phyloP scores from a whole-genome alignment of 2,888 invertebrate genomes.

The Ypsolopha sequella region DNA sequence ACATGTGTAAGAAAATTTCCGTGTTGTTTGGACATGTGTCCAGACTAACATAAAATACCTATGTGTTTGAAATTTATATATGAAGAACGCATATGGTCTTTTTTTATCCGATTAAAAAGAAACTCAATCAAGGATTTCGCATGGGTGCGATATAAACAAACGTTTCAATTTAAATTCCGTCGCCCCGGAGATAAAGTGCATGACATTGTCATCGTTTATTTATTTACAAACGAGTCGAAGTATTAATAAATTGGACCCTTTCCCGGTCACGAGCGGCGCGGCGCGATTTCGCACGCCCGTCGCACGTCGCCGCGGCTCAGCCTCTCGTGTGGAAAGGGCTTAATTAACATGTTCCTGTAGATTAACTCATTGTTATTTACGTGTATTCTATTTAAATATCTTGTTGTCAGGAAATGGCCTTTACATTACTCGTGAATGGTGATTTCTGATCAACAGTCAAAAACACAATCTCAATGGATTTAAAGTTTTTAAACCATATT shows the following conservation, averaged over 20 bases:
- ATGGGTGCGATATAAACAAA: not conserved
- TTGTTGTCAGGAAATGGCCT: not conserved
- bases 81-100: too few species aligned
- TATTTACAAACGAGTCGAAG: conserved; percentile 5
- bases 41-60: too few species aligned
- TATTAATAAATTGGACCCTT: not conserved
- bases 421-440: not conserved
- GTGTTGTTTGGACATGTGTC: too few species aligned
- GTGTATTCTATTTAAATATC: not conserved
- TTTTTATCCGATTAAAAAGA: too few species aligned
- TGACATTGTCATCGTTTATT: conserved; percentile 5
- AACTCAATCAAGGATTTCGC: too few species aligned
- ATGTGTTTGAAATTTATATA: too few species aligned
- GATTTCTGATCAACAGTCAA: not conserved
- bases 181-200: not conserved
- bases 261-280: conserved; percentile 7
- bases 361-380: conserved; percentile 11
- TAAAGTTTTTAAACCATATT: too few species aligned
- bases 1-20: too few species aligned
- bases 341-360: conserved; percentile 27
- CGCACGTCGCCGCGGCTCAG: conserved; percentile 9
- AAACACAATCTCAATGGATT: not conserved
- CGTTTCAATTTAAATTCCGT: conserved; percentile 4
- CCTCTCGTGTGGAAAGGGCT: conserved; percentile 23
- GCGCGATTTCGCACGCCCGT: conserved; percentile 17